phyloP scores from a whole-genome alignment of 2,888 invertebrate genomes.

The Schizotus pectinicornis region DNA sequence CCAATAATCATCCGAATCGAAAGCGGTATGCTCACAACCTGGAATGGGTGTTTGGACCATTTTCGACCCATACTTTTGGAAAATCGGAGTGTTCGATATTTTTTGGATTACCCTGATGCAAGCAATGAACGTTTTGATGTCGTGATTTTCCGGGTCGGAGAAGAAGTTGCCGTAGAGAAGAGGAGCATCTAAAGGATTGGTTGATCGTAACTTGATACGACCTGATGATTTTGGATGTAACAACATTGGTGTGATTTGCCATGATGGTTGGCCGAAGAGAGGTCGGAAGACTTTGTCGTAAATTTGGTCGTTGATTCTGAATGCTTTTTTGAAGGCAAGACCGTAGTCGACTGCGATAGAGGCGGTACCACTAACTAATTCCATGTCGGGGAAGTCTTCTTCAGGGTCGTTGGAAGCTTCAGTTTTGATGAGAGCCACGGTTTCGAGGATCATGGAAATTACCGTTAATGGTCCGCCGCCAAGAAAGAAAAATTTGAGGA shows the following conservation, averaged over 20 bases:
- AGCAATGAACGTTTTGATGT: constrained; percentile 60
- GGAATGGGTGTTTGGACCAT: constrained; percentile 58
- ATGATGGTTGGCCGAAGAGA: constrained; percentile 40
- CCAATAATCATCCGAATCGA: constrained; percentile 70
- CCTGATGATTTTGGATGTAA: constrained; percentile 63
- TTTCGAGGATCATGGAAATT: constrained; percentile 63
- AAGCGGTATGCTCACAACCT: constrained; percentile 62
- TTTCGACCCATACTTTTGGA: constrained; percentile 65
- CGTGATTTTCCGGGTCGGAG: constrained; percentile 56
- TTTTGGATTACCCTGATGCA: constrained; percentile 61
- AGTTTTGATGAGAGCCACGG: constrained; percentile 65
- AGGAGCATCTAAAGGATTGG: constrained; percentile 66
- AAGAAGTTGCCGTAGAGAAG: constrained; percentile 68
- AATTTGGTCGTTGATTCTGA: no score
- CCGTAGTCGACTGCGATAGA: constrained; percentile 60
- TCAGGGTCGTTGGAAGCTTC: constrained; percentile 60
- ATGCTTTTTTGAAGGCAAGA: constrained; percentile 36
- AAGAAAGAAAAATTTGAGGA: constrained; percentile 37
- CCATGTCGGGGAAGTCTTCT: constrained; percentile 68
- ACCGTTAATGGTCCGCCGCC: constrained; percentile 63
- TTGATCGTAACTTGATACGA: constrained; percentile 58
- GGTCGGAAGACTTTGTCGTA: constrained; percentile 58
- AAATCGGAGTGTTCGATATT: constrained; percentile 59
- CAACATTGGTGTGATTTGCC: constrained; percentile 53
- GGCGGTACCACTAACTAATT: constrained; percentile 61